Base-by-base conservation (phyloP, 2,113 vertebrate genomes). In the Hemibagrus wyckioides region DNA sequence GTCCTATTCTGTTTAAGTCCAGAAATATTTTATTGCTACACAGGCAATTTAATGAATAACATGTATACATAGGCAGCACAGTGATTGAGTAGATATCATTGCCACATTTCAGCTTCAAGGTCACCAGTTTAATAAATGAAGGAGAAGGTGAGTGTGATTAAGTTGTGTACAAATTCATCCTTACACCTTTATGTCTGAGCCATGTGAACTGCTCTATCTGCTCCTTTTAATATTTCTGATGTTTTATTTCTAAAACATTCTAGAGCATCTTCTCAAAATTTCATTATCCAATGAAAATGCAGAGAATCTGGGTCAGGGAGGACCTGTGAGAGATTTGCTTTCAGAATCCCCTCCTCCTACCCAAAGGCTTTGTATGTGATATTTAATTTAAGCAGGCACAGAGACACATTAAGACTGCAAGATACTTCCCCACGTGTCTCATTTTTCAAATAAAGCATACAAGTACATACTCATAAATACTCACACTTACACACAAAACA, bases 161-260 rank as follows among this genome's bases (percentile, higher is more conserved):
- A 48, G 44, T 48, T 8, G 87, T 89, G 77, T 88, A 89, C 88
- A 95, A 93, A 88, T 91, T 94, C 88, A 57, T 21, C 79, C 67
- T 77, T 39, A 65, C 21, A 25, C 23, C 10, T 25, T 15, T 39
- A 6, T 81, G 21, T 23, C 25, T 76, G 23, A 50, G 13, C 10
- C 67, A 17, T 41, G 57, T 54, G 21, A 30, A 23, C 23, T 30
- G 19, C n/a, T 56, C 39, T 3, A 44, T 75, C 39, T 25, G 39
- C 39, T 25, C 28, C 54, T 86, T 56, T 71, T 7, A 56, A 56
- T 36, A 56, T n/a, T 81, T 50, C 25, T 52, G 14, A 54, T 50
- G 23, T n/a, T 28, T 15, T 82, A n/a, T 82, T 81, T 81, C 7
- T 65, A 48, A 67, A 52, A 61, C 6, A 0, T 59, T 61, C 15